Evolutionary conservation across 1,140 invertebrate species (phyloP).

Genomic region (Odontomachus brunneus): DNA sequence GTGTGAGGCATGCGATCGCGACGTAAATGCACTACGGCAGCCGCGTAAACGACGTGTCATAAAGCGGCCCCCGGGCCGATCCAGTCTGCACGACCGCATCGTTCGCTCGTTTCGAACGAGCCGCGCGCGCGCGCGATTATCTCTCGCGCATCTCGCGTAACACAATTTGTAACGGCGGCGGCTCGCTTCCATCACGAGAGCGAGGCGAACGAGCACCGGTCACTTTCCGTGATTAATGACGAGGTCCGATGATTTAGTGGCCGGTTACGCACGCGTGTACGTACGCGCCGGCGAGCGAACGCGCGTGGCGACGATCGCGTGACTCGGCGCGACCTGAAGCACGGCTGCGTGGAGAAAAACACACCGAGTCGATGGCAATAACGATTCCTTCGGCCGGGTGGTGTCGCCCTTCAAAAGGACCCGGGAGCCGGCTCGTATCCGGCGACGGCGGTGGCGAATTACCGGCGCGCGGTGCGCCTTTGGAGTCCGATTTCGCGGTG

Average conservation of each 20-base stretch:
- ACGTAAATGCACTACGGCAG: slow-evolving; percentile 48
- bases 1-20: slow-evolving; percentile 20
- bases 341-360: slow-evolving; percentile 45
- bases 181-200: slow-evolving; percentile 45
- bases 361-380: slow-evolving; percentile 60
- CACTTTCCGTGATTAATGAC: slow-evolving; percentile 70
- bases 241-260: slow-evolving; percentile 69
- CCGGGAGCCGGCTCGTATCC: not conserved
- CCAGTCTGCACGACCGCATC: too few species aligned
- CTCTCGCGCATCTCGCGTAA: slow-evolving; percentile 73
- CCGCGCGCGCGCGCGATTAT: slow-evolving; percentile 62
- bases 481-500: slow-evolving; percentile 34
- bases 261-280: slow-evolving; percentile 55
- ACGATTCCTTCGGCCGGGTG: slow-evolving; percentile 31
- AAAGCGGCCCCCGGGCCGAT: slow-evolving; percentile 41
- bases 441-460: slow-evolving; percentile 24
- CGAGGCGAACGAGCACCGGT: slow-evolving; percentile 54
- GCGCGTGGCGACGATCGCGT: slow-evolving; percentile 61
- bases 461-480: slow-evolving; percentile 15
- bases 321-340: slow-evolving; percentile 56
- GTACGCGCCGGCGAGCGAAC: too few species aligned
- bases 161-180: slow-evolving; percentile 71
- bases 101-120: slow-evolving; percentile 54
- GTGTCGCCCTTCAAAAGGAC: slow-evolving; percentile 25
- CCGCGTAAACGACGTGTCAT: slow-evolving; percentile 65